Evolutionary conservation across 2,113 vertebrate genomes (phyloP), one percentile per base, ranked within the genome.

Genomic region (Podarcis cretensis): DNA sequence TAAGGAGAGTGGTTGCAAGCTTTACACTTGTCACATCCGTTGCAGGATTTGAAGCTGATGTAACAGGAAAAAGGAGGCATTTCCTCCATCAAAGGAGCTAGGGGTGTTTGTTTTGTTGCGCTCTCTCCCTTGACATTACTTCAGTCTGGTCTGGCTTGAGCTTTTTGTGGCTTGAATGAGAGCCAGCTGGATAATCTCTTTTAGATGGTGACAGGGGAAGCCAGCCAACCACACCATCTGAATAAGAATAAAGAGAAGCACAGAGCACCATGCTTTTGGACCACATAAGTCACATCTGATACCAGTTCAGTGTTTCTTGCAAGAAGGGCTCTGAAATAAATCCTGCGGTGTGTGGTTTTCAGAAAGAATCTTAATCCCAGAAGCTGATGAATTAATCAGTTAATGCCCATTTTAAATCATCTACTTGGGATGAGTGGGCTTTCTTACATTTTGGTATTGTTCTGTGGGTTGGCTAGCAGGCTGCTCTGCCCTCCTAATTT

Each of bases 141-240:
- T 80, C 20, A 86, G 13, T 69, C 77, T 68, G 30, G 75, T 68
- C 43, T 87, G 65, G n/a, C n/a, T 87, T 59, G 30, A 71, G 66
- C n/a, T 37, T 37, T 73, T 66, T 86, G 63, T 76, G 73, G 84
- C 84, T 85, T 78, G 77, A 21, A 59, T 87, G 76, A 20, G 48
- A 59, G 65, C 65, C 86, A 87, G 65, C 81, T 69, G 81, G 65
- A 83, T 69, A 71, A 87, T 35, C 65, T 87, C 76, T 65, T 30
- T 57, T 57, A 65, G 84, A 40, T 32, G 6, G 14, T 77, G 59
- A 63, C 18, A 63, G 59, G 13, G 59, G 66, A 59, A 86, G 23
- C 25, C 25, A 77, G 57, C 35, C 25, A 86, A 71, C 40, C 3
- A 7, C 27, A 57, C 30, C 2, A 12, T 69, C 85, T 86, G 23